Evolutionary conservation across 1,140 invertebrate species (phyloP), one percentile per base, ranked within the genome.

Genomic region (Heliconius hewitsoni): DNA sequence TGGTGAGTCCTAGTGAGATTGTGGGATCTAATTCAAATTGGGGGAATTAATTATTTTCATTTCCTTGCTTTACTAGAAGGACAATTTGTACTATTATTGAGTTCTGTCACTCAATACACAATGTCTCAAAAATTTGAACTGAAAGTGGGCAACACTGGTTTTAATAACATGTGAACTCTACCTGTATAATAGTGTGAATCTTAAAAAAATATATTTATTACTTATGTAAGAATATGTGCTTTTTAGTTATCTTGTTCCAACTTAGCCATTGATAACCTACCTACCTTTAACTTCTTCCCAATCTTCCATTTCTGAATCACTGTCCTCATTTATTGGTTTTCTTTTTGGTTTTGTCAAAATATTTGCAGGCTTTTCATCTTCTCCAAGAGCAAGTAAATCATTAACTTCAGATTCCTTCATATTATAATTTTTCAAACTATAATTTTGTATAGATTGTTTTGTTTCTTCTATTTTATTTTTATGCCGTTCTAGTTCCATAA

Each of bases 251-350:
- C 19, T n/a, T 57, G 3, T 23, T 23, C 8, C 3, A 57, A 57
- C 19, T 57, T 57, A 57, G 55, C 19, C 2, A 66, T 30, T 60
- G 9, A n/a, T 60, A 57, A 23, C n/a, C 90, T 93, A 60, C n/a
- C 90, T 93, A 95, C 95, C 94, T 94, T 95, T 95, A 80, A 96
- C 96, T 95, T 96, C 96, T 89, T 96, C 95, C 94, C 96, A 96
- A 84, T 96, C 96, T 83, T 95, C 95, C 70, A 94, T 91, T 83
- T 95, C 95, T 6, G 96, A 96, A 82, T 96, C 96, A 86, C 95
- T 96, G 71, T 94, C 90, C 82, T 81, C 83, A 88, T 89, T 84
- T 78, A 39, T 39, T 77, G 84, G 87, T 74, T 84, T 88, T 13
- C 72, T 80, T 72, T 86, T 84, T 75, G 85, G 81, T 23, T 82